Percentiles rank a stretch among this genome's conserved stretches.
Evolutionary conservation across 2,113 vertebrate genomes (phyloP).

Genomic region (Catharus minimus): DNA sequence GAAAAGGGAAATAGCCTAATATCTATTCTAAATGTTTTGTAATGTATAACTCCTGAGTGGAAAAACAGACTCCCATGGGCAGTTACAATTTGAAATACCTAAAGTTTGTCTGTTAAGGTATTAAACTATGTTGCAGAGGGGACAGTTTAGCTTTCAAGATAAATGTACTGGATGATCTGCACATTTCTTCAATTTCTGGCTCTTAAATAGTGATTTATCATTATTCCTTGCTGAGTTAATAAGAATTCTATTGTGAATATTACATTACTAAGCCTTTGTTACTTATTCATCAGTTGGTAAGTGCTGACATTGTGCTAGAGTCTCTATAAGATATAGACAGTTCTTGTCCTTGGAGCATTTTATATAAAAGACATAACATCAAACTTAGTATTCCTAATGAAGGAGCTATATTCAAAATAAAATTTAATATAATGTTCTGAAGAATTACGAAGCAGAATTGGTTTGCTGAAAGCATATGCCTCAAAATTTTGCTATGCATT

Average conservation of each 20-base stretch:
- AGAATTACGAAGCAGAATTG: neutral
- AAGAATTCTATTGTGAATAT: neutral
- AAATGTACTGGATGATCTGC: neutral
- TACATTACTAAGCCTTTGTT: neutral
- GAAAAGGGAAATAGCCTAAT: neutral
- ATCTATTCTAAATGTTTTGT: neutral
- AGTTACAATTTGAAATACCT: neutral
- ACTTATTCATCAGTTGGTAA: neutral
- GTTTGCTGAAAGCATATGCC: neutral
- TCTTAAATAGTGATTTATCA: neutral
- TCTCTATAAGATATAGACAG: neutral
- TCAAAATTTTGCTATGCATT: neutral
- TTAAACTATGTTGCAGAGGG: neutral
- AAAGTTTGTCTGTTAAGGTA: neutral
- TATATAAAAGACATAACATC: neutral
- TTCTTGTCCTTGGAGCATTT: neutral
- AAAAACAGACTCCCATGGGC: neutral
- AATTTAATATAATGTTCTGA: neutral
- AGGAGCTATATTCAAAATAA: neutral
- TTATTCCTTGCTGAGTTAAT: neutral
- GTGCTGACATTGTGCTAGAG: neutral
- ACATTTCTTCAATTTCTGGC: neutral
- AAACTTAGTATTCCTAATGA: neutral
- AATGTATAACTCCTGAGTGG: neutral
- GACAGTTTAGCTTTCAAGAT: neutral